phyloP scores from a whole-genome alignment of 2,888 invertebrate species.

The Sussaba pulchella region DNA sequence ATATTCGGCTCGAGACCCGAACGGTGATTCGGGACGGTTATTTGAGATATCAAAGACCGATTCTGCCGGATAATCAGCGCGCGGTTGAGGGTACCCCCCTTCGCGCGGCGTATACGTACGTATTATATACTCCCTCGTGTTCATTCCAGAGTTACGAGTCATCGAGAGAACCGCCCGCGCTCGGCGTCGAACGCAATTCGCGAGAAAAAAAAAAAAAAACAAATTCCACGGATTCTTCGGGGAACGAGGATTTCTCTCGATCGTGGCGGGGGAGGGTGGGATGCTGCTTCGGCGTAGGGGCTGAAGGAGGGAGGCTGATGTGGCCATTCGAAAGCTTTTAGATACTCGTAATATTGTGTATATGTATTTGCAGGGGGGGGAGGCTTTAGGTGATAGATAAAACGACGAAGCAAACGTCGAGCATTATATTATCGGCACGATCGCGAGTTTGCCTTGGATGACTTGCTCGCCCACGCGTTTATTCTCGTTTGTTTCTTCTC shows the following conservation, averaged over 20 bases:
- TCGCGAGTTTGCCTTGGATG: conserved; percentile 6
- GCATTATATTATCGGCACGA: conserved; percentile 31
- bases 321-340: conserved; percentile 26
- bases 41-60: conserved; percentile 66
- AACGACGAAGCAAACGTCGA: conserved; percentile 9
- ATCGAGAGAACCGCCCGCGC: conserved; percentile 58
- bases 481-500: conserved; percentile 39
- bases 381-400: conserved; percentile 28
- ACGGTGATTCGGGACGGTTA: conserved; percentile 65
- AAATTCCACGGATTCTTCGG: conserved; percentile 62
- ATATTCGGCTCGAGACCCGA: conserved; percentile 60
- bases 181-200: conserved; percentile 37
- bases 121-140: conserved; percentile 49
- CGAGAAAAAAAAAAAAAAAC: conserved; percentile 59
- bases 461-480: conserved; percentile 46
- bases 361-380: neutral
- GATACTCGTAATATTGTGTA: too few relatives aligned
- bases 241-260: conserved; percentile 28
- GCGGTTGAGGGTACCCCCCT: conserved; percentile 5
- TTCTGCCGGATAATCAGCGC: conserved; percentile 56
- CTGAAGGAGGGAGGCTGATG: neutral
- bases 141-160: conserved; percentile 65
- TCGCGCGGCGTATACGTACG: too few relatives aligned
- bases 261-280: conserved; percentile 21
- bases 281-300: too few relatives aligned